Conservation (phyloP, 2,797 vertebrate species). For the Spinus pinus region DNA sequence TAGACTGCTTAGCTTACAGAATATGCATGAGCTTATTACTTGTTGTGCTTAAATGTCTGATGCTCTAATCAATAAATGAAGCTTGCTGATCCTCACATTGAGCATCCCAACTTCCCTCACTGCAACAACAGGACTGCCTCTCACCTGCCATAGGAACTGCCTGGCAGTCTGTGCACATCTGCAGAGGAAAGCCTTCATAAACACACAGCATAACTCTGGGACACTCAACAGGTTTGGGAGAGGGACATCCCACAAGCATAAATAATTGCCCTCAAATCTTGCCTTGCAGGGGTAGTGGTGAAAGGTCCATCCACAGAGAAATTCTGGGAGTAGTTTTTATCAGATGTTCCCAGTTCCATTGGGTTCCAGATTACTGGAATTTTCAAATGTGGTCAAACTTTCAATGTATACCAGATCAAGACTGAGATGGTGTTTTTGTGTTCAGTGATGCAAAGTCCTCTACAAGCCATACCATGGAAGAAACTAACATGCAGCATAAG, state of each 20-base stretch:
- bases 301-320: background rate
- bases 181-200: background rate
- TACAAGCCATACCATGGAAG: background rate
- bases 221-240: background rate
- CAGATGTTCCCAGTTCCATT: background rate
- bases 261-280: background rate
- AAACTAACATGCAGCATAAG: background rate
- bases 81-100: no score
- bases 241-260: background rate
- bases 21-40: no score
- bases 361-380: rapidly evolving
- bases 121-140: background rate
- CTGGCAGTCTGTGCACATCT: background rate
- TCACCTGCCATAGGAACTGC: background rate
- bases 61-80: no score
- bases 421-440: background rate
- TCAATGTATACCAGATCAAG: background rate
- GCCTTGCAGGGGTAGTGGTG: background rate
- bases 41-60: no score
- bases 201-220: background rate
- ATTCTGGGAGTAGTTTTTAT: background rate
- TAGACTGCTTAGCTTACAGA: no score
- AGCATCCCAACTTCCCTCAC: no score
- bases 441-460: background rate
- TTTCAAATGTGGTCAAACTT: background rate